Percentiles rank a stretch among this genome's conserved stretches.
These are phyloP conservation scores for Pempheris klunzingeri DNA, from an alignment of 2,797 vertebrate genomes.

Conservation along the genomic window DNA sequence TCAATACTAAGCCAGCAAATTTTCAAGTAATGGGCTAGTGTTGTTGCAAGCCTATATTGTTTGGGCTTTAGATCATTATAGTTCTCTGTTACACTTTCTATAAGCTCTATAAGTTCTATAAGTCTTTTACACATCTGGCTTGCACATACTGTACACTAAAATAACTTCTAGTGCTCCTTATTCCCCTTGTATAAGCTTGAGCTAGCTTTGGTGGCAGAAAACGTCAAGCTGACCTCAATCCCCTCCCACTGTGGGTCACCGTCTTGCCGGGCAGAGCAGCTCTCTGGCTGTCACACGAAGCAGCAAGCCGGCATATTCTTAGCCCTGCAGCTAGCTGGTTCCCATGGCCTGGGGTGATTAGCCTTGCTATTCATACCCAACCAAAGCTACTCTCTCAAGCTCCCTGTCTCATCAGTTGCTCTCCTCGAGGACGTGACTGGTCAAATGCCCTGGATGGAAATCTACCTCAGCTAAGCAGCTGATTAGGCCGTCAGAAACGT, in stretches of 20 bases:
- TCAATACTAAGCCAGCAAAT: neutral
- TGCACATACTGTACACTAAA: constrained; percentile 34
- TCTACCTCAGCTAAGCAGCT: constrained; percentile 39
- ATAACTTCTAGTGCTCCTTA: constrained; percentile 37
- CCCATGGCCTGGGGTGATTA: constrained; percentile 73
- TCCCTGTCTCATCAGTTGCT: constrained; percentile 27
- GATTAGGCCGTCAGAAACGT: constrained; percentile 35
- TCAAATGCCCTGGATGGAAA: constrained; percentile 46
- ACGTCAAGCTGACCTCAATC: constrained; percentile 71
- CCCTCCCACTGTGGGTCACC: constrained; percentile 71
- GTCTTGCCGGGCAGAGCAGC: constrained; percentile 41
- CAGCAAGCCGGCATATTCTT: constrained; percentile 62
- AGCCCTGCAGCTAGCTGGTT: constrained; percentile 55
- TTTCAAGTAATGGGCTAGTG: constrained; percentile 7
- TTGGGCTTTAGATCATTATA: neutral
- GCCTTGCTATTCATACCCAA: constrained; percentile 76
- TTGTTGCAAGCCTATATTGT: neutral
- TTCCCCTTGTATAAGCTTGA: constrained; percentile 56
- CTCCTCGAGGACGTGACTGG: constrained; percentile 49
- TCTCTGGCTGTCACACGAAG: constrained; percentile 54
- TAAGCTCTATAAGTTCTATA: no score
- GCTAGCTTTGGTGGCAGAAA: constrained; percentile 60
- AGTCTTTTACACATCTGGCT: constrained; percentile 14
- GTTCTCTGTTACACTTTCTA: constrained; percentile 15
- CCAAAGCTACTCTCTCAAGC: constrained; percentile 64